These are phyloP conservation scores for Laupala kohalensis DNA, from an alignment of 1,140 invertebrate genomes.

Conservation along the genomic window DNA sequence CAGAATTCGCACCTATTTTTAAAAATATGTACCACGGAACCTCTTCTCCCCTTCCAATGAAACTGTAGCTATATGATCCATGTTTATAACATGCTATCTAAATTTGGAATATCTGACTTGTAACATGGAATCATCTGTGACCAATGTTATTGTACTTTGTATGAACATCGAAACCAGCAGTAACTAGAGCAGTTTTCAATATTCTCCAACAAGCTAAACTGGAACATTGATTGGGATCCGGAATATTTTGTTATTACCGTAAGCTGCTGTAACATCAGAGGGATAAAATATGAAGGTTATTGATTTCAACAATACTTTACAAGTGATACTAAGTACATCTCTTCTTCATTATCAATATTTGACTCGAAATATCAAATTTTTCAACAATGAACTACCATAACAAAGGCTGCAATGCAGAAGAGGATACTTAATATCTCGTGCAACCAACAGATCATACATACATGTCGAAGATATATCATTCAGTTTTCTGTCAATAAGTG, in stretches of 20 bases:
- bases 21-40: not conserved
- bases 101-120: not conserved
- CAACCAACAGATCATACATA: not conserved
- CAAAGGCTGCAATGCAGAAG: not conserved
- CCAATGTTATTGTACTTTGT: not conserved
- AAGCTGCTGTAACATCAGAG: not conserved
- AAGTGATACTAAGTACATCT: not conserved
- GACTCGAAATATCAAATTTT: not conserved
- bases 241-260: not conserved
- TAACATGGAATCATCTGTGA: not conserved
- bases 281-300: not conserved
- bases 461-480: not conserved
- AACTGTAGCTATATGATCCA: not conserved
- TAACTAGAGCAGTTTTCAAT: not conserved
- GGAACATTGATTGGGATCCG: not conserved
- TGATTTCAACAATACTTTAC: not conserved
- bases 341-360: not conserved
- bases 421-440: not conserved
- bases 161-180: not conserved
- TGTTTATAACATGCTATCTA: not conserved
- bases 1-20: not conserved
- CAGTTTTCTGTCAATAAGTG: too few species aligned
- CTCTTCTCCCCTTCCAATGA: not conserved
- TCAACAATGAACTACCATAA: not conserved
- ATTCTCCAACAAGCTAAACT: not conserved